These are phyloP conservation scores for Mus spicilegus DNA, from an alignment of 2,113 vertebrate species.

Conservation along the genomic window DNA sequence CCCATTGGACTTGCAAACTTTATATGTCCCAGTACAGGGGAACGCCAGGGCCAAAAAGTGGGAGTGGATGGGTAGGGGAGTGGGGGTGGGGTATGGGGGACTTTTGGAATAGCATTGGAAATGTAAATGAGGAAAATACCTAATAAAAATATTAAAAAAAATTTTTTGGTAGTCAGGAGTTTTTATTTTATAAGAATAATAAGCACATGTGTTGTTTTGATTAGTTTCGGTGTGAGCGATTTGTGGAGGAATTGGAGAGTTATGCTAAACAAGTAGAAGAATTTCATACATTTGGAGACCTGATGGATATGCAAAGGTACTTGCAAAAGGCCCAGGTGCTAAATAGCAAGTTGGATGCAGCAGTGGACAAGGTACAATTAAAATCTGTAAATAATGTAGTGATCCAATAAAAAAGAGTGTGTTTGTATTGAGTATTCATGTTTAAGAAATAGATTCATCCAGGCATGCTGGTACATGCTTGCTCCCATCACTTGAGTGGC, in stretches of 20 bases:
- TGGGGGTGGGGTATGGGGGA: no score
- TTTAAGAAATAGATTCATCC: background rate
- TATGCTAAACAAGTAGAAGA: conserved; percentile 90
- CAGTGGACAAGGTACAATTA: conserved; percentile 89
- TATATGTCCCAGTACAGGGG: no score
- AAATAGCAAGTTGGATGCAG: conserved; percentile 89
- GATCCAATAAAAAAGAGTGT: no score
- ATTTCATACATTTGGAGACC: conserved; percentile 87
- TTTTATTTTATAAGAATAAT: conserved; percentile 2
- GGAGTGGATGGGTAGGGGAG: no score
- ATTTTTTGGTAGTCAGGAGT: background rate
- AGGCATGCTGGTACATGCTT: no score
- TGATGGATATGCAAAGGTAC: conserved; percentile 89
- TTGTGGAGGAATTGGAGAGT: conserved; percentile 91
- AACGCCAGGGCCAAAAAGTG: no score
- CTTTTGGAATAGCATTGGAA: no score
- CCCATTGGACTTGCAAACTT: no score
- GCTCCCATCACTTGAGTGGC: background rate
- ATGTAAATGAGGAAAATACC: no score
- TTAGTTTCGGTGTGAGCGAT: conserved; percentile 88
- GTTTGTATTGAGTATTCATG: background rate
- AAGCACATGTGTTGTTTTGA: background rate
- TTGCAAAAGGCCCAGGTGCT: conserved; percentile 91
- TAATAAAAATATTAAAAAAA: background rate
- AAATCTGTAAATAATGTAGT: background rate